Evolutionary conservation across 2,797 vertebrate genomes (phyloP), one percentile per base, ranked within the genome.

Genomic region (Parambassis ranga): DNA sequence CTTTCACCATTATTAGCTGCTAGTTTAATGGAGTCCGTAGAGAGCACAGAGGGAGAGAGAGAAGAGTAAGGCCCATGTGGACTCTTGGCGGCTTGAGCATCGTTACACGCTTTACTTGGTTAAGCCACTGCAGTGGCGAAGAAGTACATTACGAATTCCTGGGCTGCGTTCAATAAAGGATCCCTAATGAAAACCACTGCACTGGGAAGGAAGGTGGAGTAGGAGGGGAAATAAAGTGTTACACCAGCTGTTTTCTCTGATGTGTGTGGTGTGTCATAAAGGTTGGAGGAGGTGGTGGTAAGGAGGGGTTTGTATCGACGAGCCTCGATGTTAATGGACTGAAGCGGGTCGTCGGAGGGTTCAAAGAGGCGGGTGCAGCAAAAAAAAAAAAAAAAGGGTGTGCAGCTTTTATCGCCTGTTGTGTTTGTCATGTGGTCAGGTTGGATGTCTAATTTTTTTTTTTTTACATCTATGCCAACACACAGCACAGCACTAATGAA

Each of bases 171-270:
- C 89, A 91, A 91, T 92, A 89, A 92, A 87, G 77, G 50, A 68
- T 57, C 75, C 67, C 69, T 92, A 92, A 92, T 92, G 85, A 91
- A 92, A 92, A 93, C 86, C 92, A 92, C 79, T 36, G 65, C 76
- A 52, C 15, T 43, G 41, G 46, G 59, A 70, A 65, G 56, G 63
- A 72, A 50, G 53, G 77, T 65, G 72, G 60, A 47, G 38, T 39
- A 4, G 68, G 42, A 49, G 46, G 50, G 38, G 31, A 19, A 33
- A 74, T 87, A 83, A 91, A 92, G 91, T 89, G 88, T 90, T 91
- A 79, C 75, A 81, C 85, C 91, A 92, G 92, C 90, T 92, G 91
- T 85, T 89, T 83, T 90, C 87, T 92, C 89, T 92, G 91, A 92
- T 86, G 90, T 92, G 92, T 91, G 90, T 89, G 90, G 88, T 80